Percentiles rank a stretch among this genome's conserved stretches.
Conservation (phyloP, 2,888 invertebrate genomes). For the Drosophila differens region DNA sequence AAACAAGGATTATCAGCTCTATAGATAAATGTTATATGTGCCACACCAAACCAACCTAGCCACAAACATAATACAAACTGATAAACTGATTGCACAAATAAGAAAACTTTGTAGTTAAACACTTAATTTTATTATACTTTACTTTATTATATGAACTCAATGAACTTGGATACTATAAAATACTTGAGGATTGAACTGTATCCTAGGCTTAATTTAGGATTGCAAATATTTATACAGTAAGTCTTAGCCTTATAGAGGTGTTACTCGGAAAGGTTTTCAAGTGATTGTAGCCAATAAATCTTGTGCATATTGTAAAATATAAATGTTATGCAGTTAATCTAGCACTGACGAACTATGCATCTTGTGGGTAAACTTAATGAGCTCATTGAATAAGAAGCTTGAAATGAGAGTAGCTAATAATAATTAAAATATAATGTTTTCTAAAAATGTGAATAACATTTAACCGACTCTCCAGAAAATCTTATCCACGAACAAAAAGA, state of each 20-base stretch:
- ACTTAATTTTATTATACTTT: neutral
- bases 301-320: neutral
- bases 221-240: neutral
- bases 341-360: too few species aligned
- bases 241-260: neutral
- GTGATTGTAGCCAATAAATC: neutral
- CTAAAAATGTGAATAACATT: neutral
- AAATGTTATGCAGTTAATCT: neutral
- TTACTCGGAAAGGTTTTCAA: neutral
- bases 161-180: neutral
- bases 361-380: too few species aligned
- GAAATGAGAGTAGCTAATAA: neutral
- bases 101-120: neutral
- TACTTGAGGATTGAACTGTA: neutral
- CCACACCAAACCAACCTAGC: neutral
- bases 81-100: slow-evolving; percentile 5
- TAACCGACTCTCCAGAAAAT: neutral
- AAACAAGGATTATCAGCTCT: slow-evolving; percentile 14
- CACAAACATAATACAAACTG: neutral
- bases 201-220: neutral
- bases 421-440: neutral
- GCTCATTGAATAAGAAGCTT: too few species aligned
- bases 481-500: neutral
- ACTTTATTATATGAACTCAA: neutral
- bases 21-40: slow-evolving; percentile 26